A percentile compares a stretch with the other conserved stretches of the same genome.
phyloP scores from a whole-genome alignment of 2,888 invertebrate species.

The Oscheius onirici region DNA sequence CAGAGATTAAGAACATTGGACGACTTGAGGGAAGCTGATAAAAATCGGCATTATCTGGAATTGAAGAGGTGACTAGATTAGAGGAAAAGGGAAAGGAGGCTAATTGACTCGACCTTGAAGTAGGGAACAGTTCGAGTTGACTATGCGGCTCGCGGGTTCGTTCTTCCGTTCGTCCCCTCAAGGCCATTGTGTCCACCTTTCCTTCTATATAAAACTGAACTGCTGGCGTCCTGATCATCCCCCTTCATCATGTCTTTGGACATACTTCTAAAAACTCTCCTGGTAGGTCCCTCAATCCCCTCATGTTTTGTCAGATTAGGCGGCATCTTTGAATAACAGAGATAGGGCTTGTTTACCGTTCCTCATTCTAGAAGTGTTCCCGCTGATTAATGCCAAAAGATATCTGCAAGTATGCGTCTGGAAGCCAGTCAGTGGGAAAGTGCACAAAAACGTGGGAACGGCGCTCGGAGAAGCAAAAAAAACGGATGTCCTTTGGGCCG shows the following conservation, averaged over 20 bases:
- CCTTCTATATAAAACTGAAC: constrained; percentile 21
- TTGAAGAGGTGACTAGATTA: not conserved
- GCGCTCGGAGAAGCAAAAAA: constrained; percentile 22
- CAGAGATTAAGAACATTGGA: not conserved
- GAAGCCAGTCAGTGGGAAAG: constrained; percentile 11
- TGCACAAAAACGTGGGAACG: constrained; percentile 31
- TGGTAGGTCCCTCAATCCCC: constrained; percentile 20
- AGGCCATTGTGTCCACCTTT: constrained; percentile 2
- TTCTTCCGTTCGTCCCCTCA: constrained; percentile 35
- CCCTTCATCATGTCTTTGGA: constrained; percentile 14
- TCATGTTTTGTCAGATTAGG: not conserved
- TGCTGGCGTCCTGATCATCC: constrained; percentile 3
- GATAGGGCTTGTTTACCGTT: not conserved
- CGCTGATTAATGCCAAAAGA: not conserved
- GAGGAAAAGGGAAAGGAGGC: not conserved
- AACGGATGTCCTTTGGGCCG: constrained; percentile 22
- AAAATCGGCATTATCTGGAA: too few relatives aligned
- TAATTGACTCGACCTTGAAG: constrained; percentile 17
- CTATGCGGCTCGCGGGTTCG: constrained; percentile 45
- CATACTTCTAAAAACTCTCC: constrained; percentile 18
- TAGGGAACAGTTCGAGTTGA: constrained; percentile 30
- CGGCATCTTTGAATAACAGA: not conserved
- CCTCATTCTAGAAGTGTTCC: not conserved
- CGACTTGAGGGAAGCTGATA: too few relatives aligned
- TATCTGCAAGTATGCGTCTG: not conserved